A percentile compares a stretch with the other conserved stretches of the same genome.
phyloP scores from a whole-genome alignment of 2,888 invertebrate species.

The Ferrisia virgata region DNA sequence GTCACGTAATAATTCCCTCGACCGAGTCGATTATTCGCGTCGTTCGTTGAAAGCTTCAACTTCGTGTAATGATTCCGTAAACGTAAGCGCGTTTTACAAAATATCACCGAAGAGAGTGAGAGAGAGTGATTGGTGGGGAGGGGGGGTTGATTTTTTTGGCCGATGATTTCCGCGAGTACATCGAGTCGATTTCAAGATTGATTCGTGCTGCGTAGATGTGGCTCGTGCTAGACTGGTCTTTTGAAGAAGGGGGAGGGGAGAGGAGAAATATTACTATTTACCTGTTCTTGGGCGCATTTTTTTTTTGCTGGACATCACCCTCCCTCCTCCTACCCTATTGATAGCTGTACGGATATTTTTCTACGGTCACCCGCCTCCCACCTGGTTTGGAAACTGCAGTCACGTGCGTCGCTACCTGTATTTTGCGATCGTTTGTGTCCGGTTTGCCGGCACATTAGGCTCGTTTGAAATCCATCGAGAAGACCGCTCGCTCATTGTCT shows the following conservation, averaged over 20 bases:
- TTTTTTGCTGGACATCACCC: neutral
- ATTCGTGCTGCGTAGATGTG: constrained; percentile 15
- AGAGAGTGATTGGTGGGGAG: neutral
- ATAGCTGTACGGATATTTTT: too few species aligned
- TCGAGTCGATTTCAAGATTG: too few species aligned
- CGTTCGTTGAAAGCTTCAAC: constrained; percentile 5
- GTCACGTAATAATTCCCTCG: constrained; percentile 23
- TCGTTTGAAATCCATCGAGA: constrained; percentile 40
- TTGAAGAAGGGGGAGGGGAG: too few species aligned
- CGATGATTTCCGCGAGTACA: neutral
- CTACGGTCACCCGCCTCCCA: neutral
- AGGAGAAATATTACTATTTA: neutral
- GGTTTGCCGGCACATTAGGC: constrained; percentile 37
- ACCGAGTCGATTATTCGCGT: constrained; percentile 3
- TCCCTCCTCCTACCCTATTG: too few species aligned
- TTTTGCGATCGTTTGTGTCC: constrained; percentile 30
- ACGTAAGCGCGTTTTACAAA: neutral
- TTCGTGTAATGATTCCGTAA: neutral
- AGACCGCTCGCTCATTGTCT: constrained; percentile 45
- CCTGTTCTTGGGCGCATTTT: neutral
- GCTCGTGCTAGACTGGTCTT: constrained; percentile 39
- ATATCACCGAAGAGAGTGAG: too few species aligned
- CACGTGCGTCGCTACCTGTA: constrained; percentile 45
- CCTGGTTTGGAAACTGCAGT: neutral
- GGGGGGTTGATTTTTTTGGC: neutral